These are phyloP conservation scores for Drosophila vallismaia DNA, from an alignment of 2,888 invertebrate species.

Conservation along the genomic window DNA sequence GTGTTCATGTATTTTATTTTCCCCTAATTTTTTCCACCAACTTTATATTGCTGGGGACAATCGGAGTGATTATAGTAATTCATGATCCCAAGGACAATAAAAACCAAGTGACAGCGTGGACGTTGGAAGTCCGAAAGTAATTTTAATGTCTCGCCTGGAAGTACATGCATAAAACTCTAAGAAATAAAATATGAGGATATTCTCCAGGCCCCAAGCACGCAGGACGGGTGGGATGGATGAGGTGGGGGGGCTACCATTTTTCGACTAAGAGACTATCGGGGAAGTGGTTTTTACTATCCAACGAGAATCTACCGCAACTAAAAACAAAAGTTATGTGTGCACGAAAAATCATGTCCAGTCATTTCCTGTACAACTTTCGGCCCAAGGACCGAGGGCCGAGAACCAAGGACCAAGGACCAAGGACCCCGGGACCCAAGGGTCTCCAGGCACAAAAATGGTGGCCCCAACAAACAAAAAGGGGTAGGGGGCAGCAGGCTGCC, in stretches of 20 bases:
- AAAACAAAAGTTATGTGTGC: constrained; percentile 60
- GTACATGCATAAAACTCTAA: constrained; percentile 27
- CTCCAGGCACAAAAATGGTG: neutral
- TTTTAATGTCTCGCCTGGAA: constrained; percentile 46
- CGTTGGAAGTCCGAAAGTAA: constrained; percentile 15
- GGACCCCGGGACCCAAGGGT: constrained; percentile 14
- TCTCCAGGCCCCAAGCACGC: constrained; percentile 23
- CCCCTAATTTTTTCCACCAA: neutral
- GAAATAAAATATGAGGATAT: neutral
- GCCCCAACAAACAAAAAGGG: neutral
- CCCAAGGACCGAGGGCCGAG: constrained; percentile 24
- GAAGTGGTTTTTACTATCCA: constrained; percentile 59
- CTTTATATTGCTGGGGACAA: constrained; percentile 23
- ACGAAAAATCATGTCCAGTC: constrained; percentile 72
- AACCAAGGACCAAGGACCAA: constrained; percentile 24
- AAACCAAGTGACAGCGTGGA: constrained; percentile 28
- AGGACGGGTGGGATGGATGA: constrained; percentile 10
- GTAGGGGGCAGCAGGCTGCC: neutral
- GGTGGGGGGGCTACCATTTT: neutral
- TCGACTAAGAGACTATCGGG: constrained; percentile 40
- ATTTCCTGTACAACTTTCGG: constrained; percentile 69
- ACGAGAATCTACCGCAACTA: constrained; percentile 54
- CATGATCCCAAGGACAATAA: constrained; percentile 37
- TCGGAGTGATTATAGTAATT: constrained; percentile 40
- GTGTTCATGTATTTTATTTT: no score